A percentile compares a stretch with the other conserved stretches of the same genome.
These are phyloP conservation scores for Drosophila nigromelanica DNA, from an alignment of 1,140 invertebrate species.

Conservation along the genomic window DNA sequence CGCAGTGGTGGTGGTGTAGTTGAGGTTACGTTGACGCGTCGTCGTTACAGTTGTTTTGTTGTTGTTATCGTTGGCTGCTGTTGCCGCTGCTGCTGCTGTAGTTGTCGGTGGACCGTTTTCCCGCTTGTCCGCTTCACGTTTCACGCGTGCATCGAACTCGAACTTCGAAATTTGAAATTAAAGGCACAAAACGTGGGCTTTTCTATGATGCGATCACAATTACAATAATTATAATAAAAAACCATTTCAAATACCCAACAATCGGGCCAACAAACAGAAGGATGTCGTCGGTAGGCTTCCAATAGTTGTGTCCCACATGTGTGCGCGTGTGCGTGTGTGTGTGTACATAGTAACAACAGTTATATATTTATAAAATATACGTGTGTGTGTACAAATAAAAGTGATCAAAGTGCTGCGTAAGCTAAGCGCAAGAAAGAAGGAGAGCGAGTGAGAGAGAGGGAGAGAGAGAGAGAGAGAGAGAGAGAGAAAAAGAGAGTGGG, in stretches of 20 bases:
- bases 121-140: slow-evolving; percentile 3
- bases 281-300: not conserved
- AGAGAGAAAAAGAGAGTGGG: not conserved
- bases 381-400: slow-evolving; percentile 2
- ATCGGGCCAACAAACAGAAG: not conserved
- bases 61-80: slow-evolving; percentile 10
- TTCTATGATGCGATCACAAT: not conserved
- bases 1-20: slow-evolving; percentile 53
- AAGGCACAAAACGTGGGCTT: not conserved
- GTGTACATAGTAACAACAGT: not conserved
- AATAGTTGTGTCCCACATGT: not conserved
- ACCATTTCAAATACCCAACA: too few relatives aligned
- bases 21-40: slow-evolving; percentile 12
- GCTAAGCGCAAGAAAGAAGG: not conserved
- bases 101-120: slow-evolving; percentile 14
- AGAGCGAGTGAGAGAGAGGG: not conserved
- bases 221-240: not conserved
- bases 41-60: slow-evolving; percentile 13
- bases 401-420: slow-evolving; percentile 1
- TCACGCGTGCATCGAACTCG: not conserved
- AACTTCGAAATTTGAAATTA: not conserved
- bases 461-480: not conserved
- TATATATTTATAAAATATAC: too few relatives aligned
- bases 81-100: not conserved
- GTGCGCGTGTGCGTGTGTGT: not conserved